These are phyloP conservation scores for Petrocephalus zakoni DNA, from an alignment of 2,113 vertebrate species.

Conservation along the genomic window DNA sequence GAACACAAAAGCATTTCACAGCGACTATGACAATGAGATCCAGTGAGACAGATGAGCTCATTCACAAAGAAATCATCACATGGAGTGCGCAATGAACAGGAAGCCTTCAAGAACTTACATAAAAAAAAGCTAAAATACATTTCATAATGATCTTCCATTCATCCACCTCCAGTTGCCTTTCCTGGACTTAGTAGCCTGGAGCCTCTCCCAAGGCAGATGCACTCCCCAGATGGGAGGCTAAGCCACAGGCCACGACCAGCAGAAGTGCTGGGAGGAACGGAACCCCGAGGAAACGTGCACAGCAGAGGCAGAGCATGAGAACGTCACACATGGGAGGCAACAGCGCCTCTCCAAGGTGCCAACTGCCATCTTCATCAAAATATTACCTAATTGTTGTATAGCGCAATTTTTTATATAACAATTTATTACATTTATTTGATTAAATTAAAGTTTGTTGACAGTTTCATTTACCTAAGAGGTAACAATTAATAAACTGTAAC, in stretches of 20 bases:
- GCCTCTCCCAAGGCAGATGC: neutral
- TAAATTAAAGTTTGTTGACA: neutral
- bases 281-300: neutral
- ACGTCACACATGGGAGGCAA: neutral
- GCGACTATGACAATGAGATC: neutral
- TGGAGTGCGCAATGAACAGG: neutral
- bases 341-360: neutral
- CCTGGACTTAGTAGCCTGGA: neutral
- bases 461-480: neutral
- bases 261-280: neutral
- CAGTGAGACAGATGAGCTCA: neutral
- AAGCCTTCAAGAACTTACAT: neutral
- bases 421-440: slow-evolving; percentile 1
- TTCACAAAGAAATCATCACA: neutral
- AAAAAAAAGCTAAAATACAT: neutral
- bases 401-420: neutral
- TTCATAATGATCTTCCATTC: neutral
- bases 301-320: neutral
- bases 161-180: neutral
- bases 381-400: neutral
- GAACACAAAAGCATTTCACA: neutral
- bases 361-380: neutral
- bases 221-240: neutral
- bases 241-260: neutral
- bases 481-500: neutral